Evolutionary conservation across 2,888 invertebrate species (phyloP).

Genomic region (Arrhopalites spinosus): DNA sequence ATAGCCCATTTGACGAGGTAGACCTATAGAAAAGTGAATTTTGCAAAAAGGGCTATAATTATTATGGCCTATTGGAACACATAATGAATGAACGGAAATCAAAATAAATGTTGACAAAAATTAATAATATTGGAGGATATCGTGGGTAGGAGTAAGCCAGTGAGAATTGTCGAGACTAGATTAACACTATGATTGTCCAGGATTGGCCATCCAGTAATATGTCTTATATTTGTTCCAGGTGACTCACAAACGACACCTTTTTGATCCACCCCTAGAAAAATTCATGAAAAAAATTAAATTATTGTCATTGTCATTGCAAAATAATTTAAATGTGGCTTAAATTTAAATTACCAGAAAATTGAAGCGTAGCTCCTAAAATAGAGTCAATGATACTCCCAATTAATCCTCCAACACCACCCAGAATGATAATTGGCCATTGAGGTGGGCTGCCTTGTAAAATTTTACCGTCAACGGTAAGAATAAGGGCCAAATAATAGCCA

Average conservation of each 20-base stretch:
- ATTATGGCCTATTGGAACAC: too few species aligned
- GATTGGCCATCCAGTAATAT: conserved; percentile 76
- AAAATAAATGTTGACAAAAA: too few species aligned
- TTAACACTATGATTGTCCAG: conserved; percentile 89
- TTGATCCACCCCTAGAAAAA: conserved; percentile 69
- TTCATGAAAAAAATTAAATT: conserved; percentile 22
- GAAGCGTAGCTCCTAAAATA: conserved; percentile 79
- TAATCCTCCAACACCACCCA: conserved; percentile 75
- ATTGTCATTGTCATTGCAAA: not conserved
- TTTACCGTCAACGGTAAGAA: conserved; percentile 68
- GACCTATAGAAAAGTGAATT: too few species aligned
- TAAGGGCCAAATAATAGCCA: conserved; percentile 71
- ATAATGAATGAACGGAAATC: too few species aligned
- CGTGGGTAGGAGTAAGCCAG: conserved; percentile 72
- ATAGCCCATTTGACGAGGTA: too few species aligned
- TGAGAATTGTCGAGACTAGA: conserved; percentile 76
- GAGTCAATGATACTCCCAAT: conserved; percentile 83
- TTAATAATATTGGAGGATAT: conserved; percentile 70
- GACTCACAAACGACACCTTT: conserved; percentile 72
- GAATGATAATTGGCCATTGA: conserved; percentile 76
- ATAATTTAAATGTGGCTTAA: not conserved
- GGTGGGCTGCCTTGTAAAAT: conserved; percentile 67
- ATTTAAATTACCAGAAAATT: conserved; percentile 72
- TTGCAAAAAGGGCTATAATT: too few species aligned
- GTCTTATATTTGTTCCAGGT: conserved; percentile 71